Percentiles rank a stretch among this genome's conserved stretches.
These are phyloP conservation scores for Hypotaenidia okinawae DNA, from an alignment of 2,797 vertebrate genomes.

Conservation along the genomic window DNA sequence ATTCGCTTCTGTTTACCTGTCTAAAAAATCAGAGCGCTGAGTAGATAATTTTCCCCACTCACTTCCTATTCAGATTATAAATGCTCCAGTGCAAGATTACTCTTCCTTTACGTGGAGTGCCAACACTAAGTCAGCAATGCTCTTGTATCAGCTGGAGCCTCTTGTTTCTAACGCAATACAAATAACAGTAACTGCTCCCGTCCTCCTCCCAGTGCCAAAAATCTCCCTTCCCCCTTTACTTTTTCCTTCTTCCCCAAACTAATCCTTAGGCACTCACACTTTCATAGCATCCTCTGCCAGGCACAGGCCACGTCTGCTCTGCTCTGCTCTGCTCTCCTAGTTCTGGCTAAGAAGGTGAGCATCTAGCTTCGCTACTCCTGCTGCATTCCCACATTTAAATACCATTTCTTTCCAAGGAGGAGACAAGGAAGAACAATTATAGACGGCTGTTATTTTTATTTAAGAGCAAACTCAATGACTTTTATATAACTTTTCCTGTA, in stretches of 20 bases:
- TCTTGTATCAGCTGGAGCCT: not conserved
- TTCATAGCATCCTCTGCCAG: not conserved
- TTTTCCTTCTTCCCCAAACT: not conserved
- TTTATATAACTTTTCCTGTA: not conserved
- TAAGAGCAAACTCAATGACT: not conserved
- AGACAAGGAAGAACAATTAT: not conserved
- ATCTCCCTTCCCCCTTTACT: not conserved
- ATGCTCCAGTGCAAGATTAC: not conserved
- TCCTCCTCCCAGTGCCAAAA: not conserved
- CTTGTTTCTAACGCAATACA: not conserved
- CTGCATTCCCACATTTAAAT: not conserved
- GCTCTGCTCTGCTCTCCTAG: not conserved
- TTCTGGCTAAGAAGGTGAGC: not conserved
- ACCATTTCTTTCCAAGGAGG: not conserved
- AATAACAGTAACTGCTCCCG: not conserved
- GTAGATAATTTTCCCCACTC: not conserved
- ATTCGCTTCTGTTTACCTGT: conserved; percentile 50
- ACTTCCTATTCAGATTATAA: conserved; percentile 11
- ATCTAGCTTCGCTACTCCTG: not conserved
- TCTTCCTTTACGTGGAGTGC: not conserved
- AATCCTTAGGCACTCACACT: not conserved
- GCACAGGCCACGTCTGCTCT: not conserved
- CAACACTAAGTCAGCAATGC: not conserved
- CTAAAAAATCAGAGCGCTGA: not conserved
- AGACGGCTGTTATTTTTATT: not conserved